Evolutionary conservation across 2,888 invertebrate species (phyloP), one percentile per base, ranked within the genome.

Genomic region (Cephus pygmeus): DNA sequence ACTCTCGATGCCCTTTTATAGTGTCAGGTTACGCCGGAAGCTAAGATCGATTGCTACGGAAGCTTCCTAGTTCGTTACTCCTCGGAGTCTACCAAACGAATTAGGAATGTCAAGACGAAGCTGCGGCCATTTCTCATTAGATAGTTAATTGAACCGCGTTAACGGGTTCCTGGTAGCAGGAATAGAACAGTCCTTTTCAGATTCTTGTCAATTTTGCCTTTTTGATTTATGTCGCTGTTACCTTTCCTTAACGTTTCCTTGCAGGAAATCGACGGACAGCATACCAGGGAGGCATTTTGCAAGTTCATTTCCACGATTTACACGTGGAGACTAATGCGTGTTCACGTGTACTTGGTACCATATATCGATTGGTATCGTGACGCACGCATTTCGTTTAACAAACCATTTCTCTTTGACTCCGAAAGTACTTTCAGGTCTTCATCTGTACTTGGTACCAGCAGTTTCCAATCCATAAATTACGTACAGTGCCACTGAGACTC

Each of bases 1-100:
- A 34, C 33, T 33, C 69, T 34, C 75, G 36, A 75, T 69, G 75
- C 73, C 78, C 83, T 83, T 81, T 83, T 83, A 83, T 83, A 79
- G 83, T 81, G 80, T 83, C 83, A 77, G 79, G 80, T 83, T 83
- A 81, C 83, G 81, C 77, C 75, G 75, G 74, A 74, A 33, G 34
- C 35, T 34, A 76, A 81, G 81, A 82, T 82, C 81, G 81, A 82
- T 82, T 77, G 79, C 78, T 79, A 56, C 77, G 71, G 73, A 80
- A 80, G 74, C 78, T 77, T 71, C 71, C 30, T 71, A 31, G 71
- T 74, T 35, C 74, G 36, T 74, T 74, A 35, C 36, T 33, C 71
- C 71, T 23, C 56, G 56, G 23, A 56, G 56, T 56, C 23, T 23
- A 9, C 9, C 56, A 56, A 56, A 56, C 56, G 23, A 56, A 56